Base-by-base conservation (phyloP, 2,888 invertebrate genomes). In the Tyria jacobaeae region DNA sequence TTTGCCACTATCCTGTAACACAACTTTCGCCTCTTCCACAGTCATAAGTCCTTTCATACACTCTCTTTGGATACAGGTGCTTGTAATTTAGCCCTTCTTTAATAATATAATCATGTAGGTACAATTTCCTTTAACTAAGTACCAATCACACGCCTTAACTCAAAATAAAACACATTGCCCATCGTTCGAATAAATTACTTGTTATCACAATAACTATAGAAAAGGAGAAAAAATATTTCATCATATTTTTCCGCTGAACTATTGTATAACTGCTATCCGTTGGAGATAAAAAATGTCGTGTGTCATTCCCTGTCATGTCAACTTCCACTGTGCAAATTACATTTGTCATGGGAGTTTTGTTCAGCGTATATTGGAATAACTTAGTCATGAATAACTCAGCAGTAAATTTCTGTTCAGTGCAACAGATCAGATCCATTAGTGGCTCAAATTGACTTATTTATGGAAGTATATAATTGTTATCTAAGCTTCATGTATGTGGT, bases 221-320 rank as follows among this genome's bases (percentile, higher is more conserved):
- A n/a, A 66, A 58, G 58, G 41, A 27, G 25, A 63, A 31, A 53
- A n/a, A 35, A 62, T 71, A 44, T 60, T 62, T 57, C 51, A 51
- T 55, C 15, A 34, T 27, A 50, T 57, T 57, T 58, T 70, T 62
- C 53, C 44, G 55, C 4, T 7, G 53, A 54, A 60, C 66, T 60
- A 31, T 55, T 54, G 37, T 57, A 10, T 49, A 49, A 25, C 41
- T 44, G 37, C 17, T 54, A 21, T 39, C 48, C 39, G 34, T 21
- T 37, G 49, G 37, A 57, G 49, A 57, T 50, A 50, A 57, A 63
- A 62, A 68, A 59, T 65, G 53, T 68, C 56, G 44, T 56, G 39
- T 68, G 57, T 59, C 44, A 72, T 74, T 68, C 72, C 49, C 47
- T 53, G 54, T 66, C 75, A 74, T 68, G 68, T 71, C 65, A 74